Percentiles rank a stretch among this genome's conserved stretches.
Evolutionary conservation across 2,113 vertebrate species (phyloP).

Genomic region (Leuciscus idus): DNA sequence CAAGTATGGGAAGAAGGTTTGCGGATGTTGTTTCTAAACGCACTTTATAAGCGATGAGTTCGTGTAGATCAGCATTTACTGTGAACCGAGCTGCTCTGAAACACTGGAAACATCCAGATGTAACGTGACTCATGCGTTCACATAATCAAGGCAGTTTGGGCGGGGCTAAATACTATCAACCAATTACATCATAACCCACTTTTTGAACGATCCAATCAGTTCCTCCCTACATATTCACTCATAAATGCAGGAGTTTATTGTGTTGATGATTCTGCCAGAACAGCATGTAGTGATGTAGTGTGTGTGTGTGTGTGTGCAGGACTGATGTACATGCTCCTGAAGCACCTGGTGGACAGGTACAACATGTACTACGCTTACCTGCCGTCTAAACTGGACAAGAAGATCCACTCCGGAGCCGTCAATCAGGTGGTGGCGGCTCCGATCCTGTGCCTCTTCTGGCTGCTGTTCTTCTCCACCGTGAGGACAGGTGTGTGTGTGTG

Average conservation of each 20-base stretch:
- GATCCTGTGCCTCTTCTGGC: conserved; percentile 97
- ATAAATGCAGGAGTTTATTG: neutral
- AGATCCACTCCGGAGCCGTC: conserved; percentile 95
- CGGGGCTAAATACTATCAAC: neutral
- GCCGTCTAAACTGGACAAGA: conserved; percentile 96
- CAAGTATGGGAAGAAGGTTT: no score
- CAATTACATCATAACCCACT: neutral
- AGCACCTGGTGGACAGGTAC: conserved; percentile 97
- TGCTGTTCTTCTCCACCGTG: conserved; percentile 94
- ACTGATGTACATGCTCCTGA: conserved; percentile 97
- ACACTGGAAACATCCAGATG: no score
- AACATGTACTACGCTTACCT: conserved; percentile 98
- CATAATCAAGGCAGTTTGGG: no score
- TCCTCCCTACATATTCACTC: no score
- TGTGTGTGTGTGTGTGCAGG: conserved; percentile 70
- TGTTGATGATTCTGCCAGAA: neutral
- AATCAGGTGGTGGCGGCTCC: conserved; percentile 97
- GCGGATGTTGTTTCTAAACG: no score
- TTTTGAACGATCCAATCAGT: neutral
- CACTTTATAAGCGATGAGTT: no score
- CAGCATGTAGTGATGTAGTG: no score
- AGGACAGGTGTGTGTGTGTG: conserved; percentile 80
- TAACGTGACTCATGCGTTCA: no score
- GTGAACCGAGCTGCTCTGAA: no score
- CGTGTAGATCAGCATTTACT: no score